Evolutionary conservation across 2,888 invertebrate species (phyloP), one percentile per base, ranked within the genome.

Genomic region (Zygothrica quintamaculata): DNA sequence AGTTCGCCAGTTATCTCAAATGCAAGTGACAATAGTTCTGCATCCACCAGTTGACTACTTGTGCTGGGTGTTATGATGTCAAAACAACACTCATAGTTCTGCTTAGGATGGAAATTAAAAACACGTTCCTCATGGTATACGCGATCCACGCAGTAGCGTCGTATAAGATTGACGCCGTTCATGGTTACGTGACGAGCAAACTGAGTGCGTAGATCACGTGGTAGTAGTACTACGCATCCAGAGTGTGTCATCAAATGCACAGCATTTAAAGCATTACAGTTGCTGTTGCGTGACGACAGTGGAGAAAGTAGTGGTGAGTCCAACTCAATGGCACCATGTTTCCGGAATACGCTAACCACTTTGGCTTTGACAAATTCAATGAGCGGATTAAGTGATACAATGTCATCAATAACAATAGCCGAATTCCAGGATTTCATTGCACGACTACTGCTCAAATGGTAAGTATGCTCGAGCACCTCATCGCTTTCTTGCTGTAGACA

Each of bases 1-100:
- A 96, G 92, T 84, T 94, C 94, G 52, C 93, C 93, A 37, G 95
- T 92, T 37, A 96, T 93, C 90, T 96, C 95, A 89, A 94, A 94
- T 0, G 95, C 94, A 0, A 97, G 93, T 0, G 94, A 94, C 7
- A 98, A 91, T 0, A 98, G 90, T 88, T 99, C 98, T 0, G 97
- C 97, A 88, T 98, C 98, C 0, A 95, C 93, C 91, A 97, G 93
- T 25, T 96, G 92, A 74, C 94, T 93, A 92, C 94, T 94, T 58
- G 93, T 92, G 61, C 92, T 93, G 1, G 96, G 94, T 3, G 96
- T 95, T 25, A 98, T 95, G 61, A 99, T 96, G 90, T 99, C 99
- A 90, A 98, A 98, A 1, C 97, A 96, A 90, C 97, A 97, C 90
- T 98, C 98, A 56, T 95, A 94, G 12, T 96, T 93, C 91, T 98